These are phyloP conservation scores for Amphiprion clarkii DNA, from an alignment of 2,797 vertebrate species.

Conservation along the genomic window DNA sequence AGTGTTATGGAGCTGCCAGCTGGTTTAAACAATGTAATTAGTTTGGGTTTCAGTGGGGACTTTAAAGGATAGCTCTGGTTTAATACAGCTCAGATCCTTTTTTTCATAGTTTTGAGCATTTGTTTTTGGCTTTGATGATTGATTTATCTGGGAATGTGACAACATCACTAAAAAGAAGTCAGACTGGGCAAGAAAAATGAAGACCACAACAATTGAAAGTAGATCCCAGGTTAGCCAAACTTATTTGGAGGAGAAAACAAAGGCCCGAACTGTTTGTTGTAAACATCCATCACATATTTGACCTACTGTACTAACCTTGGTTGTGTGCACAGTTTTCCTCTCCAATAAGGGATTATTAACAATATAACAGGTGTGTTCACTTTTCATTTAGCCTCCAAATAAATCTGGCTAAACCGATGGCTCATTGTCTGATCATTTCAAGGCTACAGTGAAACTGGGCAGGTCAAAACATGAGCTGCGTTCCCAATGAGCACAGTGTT, in stretches of 20 bases:
- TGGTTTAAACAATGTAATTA: conserved; percentile 32
- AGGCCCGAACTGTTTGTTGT: neutral
- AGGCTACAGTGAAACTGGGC: neutral
- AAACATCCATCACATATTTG: conserved; percentile 17
- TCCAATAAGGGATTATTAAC: neutral
- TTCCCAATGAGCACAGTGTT: neutral
- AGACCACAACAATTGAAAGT: conserved; percentile 5
- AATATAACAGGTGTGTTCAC: neutral
- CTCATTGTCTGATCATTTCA: neutral
- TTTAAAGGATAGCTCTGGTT: neutral
- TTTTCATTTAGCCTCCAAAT: neutral
- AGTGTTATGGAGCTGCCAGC: conserved; percentile 4
- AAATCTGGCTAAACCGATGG: too few relatives aligned
- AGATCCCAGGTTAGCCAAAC: neutral
- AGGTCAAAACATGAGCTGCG: neutral
- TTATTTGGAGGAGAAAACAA: conserved; percentile 7
- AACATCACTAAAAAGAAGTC: conserved; percentile 2
- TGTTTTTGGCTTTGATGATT: conserved; percentile 9
- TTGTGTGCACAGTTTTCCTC: neutral
- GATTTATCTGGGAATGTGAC: conserved; percentile 16
- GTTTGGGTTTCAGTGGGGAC: conserved; percentile 19
- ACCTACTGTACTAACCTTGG: neutral
- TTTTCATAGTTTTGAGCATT: conserved; percentile 4
- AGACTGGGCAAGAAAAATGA: conserved; percentile 2
- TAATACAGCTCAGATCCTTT: conserved; percentile 8